Evolutionary conservation across 2,888 invertebrate genomes (phyloP).

Genomic region (Amiota communis): DNA sequence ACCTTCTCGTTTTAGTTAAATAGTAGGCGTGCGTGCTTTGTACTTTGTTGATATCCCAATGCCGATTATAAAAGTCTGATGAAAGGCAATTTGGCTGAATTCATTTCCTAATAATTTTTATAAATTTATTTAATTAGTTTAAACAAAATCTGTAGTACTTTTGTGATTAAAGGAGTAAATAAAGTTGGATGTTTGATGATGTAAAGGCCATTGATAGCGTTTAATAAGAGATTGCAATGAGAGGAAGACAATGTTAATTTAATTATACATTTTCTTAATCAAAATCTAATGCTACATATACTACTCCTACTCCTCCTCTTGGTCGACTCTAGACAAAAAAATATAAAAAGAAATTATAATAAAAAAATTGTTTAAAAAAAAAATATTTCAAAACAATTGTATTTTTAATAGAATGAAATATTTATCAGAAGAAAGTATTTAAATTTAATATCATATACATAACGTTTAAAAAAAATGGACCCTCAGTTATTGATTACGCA

Average conservation of each 20-base stretch:
- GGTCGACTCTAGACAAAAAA: conserved; percentile 5
- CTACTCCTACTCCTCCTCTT: background rate
- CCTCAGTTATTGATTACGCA: too few relatives aligned
- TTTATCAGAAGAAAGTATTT: too few relatives aligned
- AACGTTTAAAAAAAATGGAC: too few relatives aligned
- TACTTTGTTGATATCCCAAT: conserved; percentile 7
- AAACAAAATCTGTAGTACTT: conserved; percentile 8
- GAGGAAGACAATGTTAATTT: background rate
- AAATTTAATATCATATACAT: too few relatives aligned
- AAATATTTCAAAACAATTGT: background rate
- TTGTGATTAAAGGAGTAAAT: conserved; percentile 1
- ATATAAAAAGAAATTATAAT: conserved; percentile 1
- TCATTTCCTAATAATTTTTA: conserved; percentile 12
- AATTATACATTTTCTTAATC: background rate
- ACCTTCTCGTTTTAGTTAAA: background rate
- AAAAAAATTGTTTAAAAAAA: conserved; percentile 15
- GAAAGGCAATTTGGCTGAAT: conserved; percentile 15
- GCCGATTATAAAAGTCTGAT: conserved; percentile 10
- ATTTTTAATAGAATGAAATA: too few relatives aligned
- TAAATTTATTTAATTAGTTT: conserved; percentile 22
- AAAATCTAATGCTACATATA: conserved; percentile 3
- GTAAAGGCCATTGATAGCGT: conserved; percentile 3
- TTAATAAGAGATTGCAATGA: conserved; percentile 14
- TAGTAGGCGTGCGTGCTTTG: background rate
- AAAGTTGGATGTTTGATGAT: background rate